Conservation (phyloP, 30 jellyfish, hydroid and myxozoan species). For the Rhopilema esculentum region DNA sequence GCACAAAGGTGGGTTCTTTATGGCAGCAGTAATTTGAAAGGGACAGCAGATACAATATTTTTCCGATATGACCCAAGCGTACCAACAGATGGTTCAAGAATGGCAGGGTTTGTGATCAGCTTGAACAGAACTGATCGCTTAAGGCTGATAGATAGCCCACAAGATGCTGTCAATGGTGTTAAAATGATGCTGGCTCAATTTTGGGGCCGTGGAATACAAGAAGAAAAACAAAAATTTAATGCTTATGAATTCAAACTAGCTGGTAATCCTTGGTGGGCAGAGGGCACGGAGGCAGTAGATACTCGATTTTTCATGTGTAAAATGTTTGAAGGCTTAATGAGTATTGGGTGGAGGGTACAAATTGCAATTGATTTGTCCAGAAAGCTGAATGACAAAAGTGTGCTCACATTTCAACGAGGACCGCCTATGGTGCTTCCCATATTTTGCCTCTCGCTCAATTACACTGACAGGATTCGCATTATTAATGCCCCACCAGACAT, state of each 20-base stretch:
- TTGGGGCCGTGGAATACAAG: slow-evolving; percentile 81
- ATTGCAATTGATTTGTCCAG: slow-evolving; percentile 69
- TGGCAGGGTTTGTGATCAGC: slow-evolving; percentile 49
- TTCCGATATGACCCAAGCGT: slow-evolving; percentile 48
- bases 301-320: slow-evolving; percentile 61
- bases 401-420: slow-evolving; percentile 54
- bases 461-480: slow-evolving; percentile 63
- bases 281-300: slow-evolving; percentile 60
- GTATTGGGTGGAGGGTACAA: slow-evolving; percentile 68
- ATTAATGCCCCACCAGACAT: slow-evolving; percentile 81
- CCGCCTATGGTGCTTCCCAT: slow-evolving; percentile 51
- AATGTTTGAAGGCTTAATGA: slow-evolving; percentile 48
- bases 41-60: slow-evolving; percentile 50
- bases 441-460: slow-evolving; percentile 65
- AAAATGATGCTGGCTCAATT: slow-evolving; percentile 23
- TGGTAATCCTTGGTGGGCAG: slow-evolving; percentile 89
- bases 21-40: slow-evolving; percentile 44
- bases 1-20: slow-evolving; percentile 47
- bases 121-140: slow-evolving; percentile 67
- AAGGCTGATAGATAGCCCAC: slow-evolving; percentile 61
- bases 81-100: slow-evolving; percentile 48
- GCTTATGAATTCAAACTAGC: slow-evolving; percentile 67
- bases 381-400: slow-evolving; percentile 64
- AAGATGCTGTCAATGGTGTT: slow-evolving; percentile 22
- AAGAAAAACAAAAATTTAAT: slow-evolving; percentile 44